Conservation (phyloP, 2,888 invertebrate genomes). For the Hedychridium roseum region DNA sequence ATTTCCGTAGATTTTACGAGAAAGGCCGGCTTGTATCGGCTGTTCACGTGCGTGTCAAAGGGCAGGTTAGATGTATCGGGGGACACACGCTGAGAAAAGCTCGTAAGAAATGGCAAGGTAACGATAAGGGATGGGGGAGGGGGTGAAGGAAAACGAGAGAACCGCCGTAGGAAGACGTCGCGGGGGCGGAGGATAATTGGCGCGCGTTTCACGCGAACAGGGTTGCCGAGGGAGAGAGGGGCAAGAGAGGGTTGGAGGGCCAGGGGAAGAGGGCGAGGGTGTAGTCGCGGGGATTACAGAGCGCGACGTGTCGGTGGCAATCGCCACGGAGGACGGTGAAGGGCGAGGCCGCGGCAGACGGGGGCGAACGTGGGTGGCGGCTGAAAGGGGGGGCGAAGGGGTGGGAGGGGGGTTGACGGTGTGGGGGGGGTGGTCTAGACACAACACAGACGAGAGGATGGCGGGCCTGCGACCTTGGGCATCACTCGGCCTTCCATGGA, state of each 20-base stretch:
- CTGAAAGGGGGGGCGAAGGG: conserved; percentile 13
- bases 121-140: no score
- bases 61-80: neutral
- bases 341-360: conserved; percentile 23
- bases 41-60: no score
- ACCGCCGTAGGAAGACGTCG: conserved; percentile 4
- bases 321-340: conserved; percentile 15
- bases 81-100: neutral
- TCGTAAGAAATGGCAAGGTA: no score
- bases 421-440: conserved; percentile 51
- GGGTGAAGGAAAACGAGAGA: conserved; percentile 18
- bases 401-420: conserved; percentile 23
- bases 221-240: conserved; percentile 7
- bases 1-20: no score
- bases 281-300: no score
- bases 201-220: conserved; percentile 21
- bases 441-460: conserved; percentile 55
- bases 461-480: conserved; percentile 54
- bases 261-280: conserved; percentile 19
- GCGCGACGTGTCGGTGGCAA: conserved; percentile 20
- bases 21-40: no score
- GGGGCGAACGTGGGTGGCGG: conserved; percentile 25
- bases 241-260: conserved; percentile 14
- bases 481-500: conserved; percentile 52
- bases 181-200: conserved; percentile 39